Evolutionary conservation across 2,797 vertebrate species (phyloP).

Genomic region (Fistularia commersonii): DNA sequence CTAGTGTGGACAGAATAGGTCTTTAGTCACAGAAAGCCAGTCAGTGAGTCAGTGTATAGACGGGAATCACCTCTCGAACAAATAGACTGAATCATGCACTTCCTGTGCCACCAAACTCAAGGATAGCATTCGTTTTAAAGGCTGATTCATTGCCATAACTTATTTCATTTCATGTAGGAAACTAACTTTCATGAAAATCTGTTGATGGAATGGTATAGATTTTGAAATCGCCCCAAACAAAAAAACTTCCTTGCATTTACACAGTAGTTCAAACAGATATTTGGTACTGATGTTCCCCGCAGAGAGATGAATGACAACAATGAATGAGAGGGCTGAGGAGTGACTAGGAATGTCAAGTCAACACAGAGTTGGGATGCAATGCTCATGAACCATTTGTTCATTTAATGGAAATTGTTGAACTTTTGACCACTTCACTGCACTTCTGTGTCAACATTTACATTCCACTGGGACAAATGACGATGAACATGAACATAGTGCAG

Average conservation of each 20-base stretch:
- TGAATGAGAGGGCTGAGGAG: background rate
- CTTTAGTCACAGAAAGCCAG: conserved; percentile 39
- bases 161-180: too few relatives aligned
- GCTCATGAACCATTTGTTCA: conserved; percentile 10
- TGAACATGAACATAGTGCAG: conserved; percentile 43
- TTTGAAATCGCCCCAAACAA: too few relatives aligned
- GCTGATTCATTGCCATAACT: background rate
- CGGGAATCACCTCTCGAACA: conserved; percentile 44
- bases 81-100: conserved; percentile 54
- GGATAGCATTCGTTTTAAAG: background rate
- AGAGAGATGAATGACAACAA: background rate
- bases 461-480: conserved; percentile 57
- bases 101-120: conserved; percentile 42
- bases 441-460: conserved; percentile 67
- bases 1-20: conserved; percentile 19
- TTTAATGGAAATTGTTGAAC: conserved; percentile 50
- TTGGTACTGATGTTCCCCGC: background rate
- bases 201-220: too few relatives aligned
- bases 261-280: background rate
- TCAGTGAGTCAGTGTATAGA: conserved; percentile 40
- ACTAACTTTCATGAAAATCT: too few relatives aligned
- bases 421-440: conserved; percentile 46
- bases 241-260: too few relatives aligned
- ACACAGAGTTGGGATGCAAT: background rate
- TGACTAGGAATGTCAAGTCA: background rate